Base-by-base conservation (phyloP, 2,888 invertebrate species). In the Polymixis flavicincta region DNA sequence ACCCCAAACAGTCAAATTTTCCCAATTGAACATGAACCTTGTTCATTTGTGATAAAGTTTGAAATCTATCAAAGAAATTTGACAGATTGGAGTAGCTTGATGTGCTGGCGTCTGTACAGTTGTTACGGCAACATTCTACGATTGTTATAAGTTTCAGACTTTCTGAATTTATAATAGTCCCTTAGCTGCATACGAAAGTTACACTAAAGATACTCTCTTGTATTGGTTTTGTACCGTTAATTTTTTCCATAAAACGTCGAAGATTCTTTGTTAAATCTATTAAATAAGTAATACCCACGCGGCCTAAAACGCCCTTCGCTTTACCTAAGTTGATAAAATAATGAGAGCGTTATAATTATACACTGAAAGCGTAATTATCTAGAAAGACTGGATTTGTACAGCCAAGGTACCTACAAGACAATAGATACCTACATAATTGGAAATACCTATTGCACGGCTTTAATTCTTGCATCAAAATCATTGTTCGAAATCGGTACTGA, bases 121-220 rank as follows among this genome's bases (percentile, higher is more conserved):
- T 76, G 75, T 72, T 59, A 72, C 67, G n/a, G 37, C 37, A 55
- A 75, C 52, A 59, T 73, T 75, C 63, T 74, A 25, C 65, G 57
- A 75, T 73, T 81, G 72, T 85, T 83, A 81, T 74, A 76, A 81
- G 74, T 85, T 85, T 71, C 52, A 54, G 52, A 74, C 57, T 69
- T 59, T 72, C 32, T 57, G 63, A 80, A 78, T 78, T 81, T 78
- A 64, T 78, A 76, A 74, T 61, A 73, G 67, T 80, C 37, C 45
- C 7, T 48, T 66, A 57, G 55, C 32, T 69, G 73, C 48, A 63
- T 52, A 48, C n/a, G 8, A 74, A 70, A 77, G 57, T 77, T 82
- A 32, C 22, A 22, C n/a, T 45, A 61, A 61, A 64, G 42, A 37
- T 67, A 22, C 7, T 45, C 25, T 66, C 63, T 28, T 55, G 55